A percentile compares a stretch with the other conserved stretches of the same genome.
These are phyloP conservation scores for Stenchaetothrips biformis DNA, from an alignment of 2,888 invertebrate genomes.

Conservation along the genomic window DNA sequence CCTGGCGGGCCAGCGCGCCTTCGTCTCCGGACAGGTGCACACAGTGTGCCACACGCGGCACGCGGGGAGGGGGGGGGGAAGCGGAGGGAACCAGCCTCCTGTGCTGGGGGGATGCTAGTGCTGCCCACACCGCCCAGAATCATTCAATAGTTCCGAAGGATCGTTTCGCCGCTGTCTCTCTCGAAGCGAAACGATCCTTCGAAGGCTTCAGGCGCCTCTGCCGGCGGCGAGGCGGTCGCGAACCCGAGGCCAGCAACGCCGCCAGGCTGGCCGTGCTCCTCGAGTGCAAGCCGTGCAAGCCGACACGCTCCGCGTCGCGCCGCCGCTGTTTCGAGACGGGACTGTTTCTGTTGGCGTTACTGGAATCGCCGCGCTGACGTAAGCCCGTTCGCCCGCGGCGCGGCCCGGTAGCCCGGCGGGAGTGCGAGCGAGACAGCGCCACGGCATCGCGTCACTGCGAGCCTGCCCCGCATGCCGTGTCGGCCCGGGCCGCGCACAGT, in stretches of 20 bases:
- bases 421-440: neutral
- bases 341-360: neutral
- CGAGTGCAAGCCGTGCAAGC: too few species aligned
- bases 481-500: neutral
- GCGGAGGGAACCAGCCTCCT: neutral
- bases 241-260: neutral
- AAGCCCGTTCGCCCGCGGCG: neutral
- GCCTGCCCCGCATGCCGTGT: neutral
- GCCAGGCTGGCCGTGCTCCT: neutral
- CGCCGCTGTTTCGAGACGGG: neutral
- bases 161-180: too few species aligned
- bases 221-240: neutral
- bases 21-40: slow-evolving; percentile 3
- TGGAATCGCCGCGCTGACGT: slow-evolving; percentile 12
- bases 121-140: neutral
- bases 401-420: neutral
- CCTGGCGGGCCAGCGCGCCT: neutral
- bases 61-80: neutral
- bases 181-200: too few species aligned
- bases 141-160: neutral
- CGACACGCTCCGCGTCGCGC: neutral
- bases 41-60: neutral
- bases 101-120: neutral
- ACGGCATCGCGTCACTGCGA: neutral
- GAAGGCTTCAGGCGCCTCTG: neutral